phyloP scores from a whole-genome alignment of 1,140 invertebrate species.

The Drosophila mojavensis region DNA sequence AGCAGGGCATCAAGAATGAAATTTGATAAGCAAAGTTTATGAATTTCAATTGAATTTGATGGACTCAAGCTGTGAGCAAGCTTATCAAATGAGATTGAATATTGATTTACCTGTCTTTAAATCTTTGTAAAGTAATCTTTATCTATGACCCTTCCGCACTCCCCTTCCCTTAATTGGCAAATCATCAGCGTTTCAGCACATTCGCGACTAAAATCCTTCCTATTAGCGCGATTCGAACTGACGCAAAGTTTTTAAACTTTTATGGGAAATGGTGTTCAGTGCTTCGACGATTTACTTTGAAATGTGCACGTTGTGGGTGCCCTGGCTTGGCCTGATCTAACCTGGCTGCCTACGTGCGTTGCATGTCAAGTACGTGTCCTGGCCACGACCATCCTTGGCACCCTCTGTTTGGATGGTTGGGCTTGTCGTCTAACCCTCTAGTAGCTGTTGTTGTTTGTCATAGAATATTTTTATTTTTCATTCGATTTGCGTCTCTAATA shows the following conservation, averaged over 20 bases:
- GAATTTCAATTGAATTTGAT: too few species aligned
- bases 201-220: background rate
- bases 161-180: too few species aligned
- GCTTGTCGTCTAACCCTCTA: constrained; percentile 9
- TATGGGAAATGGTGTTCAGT: constrained; percentile 42
- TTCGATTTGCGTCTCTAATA: constrained; percentile 32
- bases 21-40: too few species aligned
- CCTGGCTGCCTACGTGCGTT: constrained; percentile 55
- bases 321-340: background rate
- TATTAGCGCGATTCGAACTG: background rate
- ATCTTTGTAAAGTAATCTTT: too few species aligned
- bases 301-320: constrained; percentile 47
- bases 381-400: constrained; percentile 17
- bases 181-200: too few species aligned
- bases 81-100: too few species aligned
- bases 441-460: constrained; percentile 11
- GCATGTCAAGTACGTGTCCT: constrained; percentile 71
- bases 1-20: background rate
- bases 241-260: constrained; percentile 38
- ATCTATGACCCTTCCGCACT: too few species aligned
- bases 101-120: too few species aligned
- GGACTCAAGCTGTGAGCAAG: too few species aligned
- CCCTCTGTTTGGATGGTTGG: background rate
- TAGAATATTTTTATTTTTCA: constrained; percentile 8
- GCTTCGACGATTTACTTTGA: constrained; percentile 42